These are phyloP conservation scores for Halichondria panicea DNA, from an alignment of 37 sponge, comb jelly and placozoan species.

Conservation along the genomic window DNA sequence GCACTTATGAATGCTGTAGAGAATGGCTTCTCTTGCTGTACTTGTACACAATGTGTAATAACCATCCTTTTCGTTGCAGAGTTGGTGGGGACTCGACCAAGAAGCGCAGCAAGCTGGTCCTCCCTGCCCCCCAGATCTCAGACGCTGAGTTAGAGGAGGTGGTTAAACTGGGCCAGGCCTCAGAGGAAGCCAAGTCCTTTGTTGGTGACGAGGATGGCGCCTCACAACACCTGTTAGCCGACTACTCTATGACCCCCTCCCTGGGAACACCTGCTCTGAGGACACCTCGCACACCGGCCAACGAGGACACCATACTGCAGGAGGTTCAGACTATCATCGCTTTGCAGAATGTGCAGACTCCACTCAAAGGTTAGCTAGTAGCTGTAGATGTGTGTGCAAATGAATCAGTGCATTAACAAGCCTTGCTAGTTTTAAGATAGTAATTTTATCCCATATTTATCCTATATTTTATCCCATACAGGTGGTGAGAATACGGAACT, in stretches of 20 bases:
- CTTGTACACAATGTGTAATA: neutral
- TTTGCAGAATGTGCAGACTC: constrained; percentile 82
- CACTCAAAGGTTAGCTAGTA: constrained; percentile 63
- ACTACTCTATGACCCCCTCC: constrained; percentile 90
- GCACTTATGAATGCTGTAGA: neutral
- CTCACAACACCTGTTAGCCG: constrained; percentile 81
- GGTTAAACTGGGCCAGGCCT: constrained; percentile 85
- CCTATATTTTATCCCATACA: neutral
- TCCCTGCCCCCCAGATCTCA: constrained; percentile 97
- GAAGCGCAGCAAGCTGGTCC: constrained; percentile 93
- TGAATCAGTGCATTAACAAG: neutral
- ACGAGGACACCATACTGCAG: constrained; percentile 74
- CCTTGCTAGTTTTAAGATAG: neutral
- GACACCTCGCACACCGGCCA: constrained; percentile 88
- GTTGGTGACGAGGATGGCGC: constrained; percentile 61
- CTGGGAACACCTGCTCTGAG: constrained; percentile 35
- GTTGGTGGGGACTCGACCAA: constrained; percentile 30
- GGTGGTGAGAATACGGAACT: constrained; percentile 83
- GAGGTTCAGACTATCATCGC: constrained; percentile 91
- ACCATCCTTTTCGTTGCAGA: too few relatives aligned
- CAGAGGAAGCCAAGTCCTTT: constrained; percentile 56
- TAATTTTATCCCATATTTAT: neutral
- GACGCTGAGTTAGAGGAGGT: constrained; percentile 94
- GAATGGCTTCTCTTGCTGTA: neutral
- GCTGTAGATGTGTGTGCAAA: neutral